Evolutionary conservation across 2,113 vertebrate species (phyloP).

Genomic region (Hippolais icterina): DNA sequence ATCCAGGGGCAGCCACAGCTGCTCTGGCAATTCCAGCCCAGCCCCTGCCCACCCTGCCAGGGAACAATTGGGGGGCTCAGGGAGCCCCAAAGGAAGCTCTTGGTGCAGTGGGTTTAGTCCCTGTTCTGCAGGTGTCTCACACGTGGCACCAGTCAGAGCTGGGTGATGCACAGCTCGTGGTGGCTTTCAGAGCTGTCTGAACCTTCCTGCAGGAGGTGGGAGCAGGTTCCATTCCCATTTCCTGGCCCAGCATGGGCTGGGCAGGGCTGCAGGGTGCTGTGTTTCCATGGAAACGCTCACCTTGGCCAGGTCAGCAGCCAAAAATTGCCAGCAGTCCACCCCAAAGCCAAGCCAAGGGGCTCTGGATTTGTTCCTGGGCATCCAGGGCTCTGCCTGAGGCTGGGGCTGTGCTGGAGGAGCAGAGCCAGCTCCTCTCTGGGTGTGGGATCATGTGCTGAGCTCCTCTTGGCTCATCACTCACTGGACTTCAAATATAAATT

Average conservation of each 20-base stretch:
- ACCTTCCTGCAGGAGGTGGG: accelerated
- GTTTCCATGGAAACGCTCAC: neutral
- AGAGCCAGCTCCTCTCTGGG: neutral
- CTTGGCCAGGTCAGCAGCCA: neutral
- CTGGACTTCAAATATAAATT: neutral
- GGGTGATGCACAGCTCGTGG: neutral
- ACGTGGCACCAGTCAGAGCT: accelerated
- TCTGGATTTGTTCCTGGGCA: neutral
- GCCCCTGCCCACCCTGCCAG: neutral
- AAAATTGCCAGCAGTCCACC: neutral
- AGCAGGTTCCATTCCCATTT: neutral
- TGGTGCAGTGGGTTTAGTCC: neutral
- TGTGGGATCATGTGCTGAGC: neutral
- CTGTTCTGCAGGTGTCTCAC: neutral
- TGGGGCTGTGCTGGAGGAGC: neutral
- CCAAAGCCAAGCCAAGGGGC: neutral
- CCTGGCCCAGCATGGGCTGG: neutral
- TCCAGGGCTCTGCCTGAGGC: neutral
- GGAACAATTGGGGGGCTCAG: no score
- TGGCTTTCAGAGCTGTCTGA: neutral
- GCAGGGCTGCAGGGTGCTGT: neutral
- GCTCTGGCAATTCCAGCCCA: neutral
- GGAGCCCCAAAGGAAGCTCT: neutral
- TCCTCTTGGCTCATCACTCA: neutral
- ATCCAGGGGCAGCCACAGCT: no score